Evolutionary conservation across 2,797 vertebrate genomes (phyloP).

Genomic region (Chelon labrosus): DNA sequence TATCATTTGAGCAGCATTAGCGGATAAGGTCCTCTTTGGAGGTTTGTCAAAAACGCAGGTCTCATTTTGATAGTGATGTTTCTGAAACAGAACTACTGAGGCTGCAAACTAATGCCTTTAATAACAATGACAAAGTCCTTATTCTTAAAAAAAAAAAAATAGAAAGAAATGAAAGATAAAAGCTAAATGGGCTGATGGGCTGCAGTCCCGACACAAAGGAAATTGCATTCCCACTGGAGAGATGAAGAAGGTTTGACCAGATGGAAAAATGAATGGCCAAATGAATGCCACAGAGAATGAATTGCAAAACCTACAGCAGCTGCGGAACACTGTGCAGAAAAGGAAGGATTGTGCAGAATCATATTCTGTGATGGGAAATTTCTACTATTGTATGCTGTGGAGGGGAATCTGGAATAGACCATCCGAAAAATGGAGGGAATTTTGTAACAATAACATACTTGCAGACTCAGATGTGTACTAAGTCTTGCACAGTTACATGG

Average conservation of each 20-base stretch:
- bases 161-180: not conserved
- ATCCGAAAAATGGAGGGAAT: not conserved
- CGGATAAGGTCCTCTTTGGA: not conserved
- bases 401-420: constrained; percentile 6
- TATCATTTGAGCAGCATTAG: too few relatives aligned
- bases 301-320: constrained; percentile 42
- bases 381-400: constrained; percentile 20
- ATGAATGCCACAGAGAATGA: constrained; percentile 21
- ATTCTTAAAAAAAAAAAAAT: not conserved
- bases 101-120: constrained; percentile 11
- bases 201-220: constrained; percentile 16
- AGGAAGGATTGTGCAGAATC: constrained; percentile 26
- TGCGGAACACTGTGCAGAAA: constrained; percentile 16
- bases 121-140: constrained; percentile 6
- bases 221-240: constrained; percentile 18
- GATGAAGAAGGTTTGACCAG: constrained; percentile 29
- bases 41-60: not conserved
- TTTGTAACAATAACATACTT: not conserved
- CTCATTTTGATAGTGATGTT: constrained; percentile 2
- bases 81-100: not conserved
- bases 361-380: constrained; percentile 33
- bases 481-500: not conserved
- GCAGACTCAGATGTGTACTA: not conserved
- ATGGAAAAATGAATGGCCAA: constrained; percentile 34
- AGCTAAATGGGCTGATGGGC: constrained; percentile 13